Evolutionary conservation across 2,888 invertebrate species (phyloP), one percentile per base, ranked within the genome.

Genomic region (Polydrusus cervinus): DNA sequence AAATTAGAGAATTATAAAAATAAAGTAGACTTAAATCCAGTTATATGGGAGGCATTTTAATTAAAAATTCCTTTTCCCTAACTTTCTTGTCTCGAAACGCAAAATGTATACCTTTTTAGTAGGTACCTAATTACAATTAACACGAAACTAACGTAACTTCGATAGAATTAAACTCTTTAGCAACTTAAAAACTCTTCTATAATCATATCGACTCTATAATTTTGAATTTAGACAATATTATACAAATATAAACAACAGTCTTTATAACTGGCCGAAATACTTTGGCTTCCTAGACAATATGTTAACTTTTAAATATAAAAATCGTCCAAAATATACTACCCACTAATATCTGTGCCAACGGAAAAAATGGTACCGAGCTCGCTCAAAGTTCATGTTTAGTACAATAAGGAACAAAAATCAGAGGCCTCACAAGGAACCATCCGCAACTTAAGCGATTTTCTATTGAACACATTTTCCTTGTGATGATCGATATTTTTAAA

Each of bases 201-300:
- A 65, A 55, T 55, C 14, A 62, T 61, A 40, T 61, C 25, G 14
- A 47, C 45, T 30, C 38, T 40, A 53, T 30, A 73, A 68, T 74
- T 74, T 74, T 73, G 68, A 68, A 68, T 74, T 67, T 74, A 65
- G 55, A 66, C 66, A 62, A 62, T 45, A 51, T 25, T 34, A 34
- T 62, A 62, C 64, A 61, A 51, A 90, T 90, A 90, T 90, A 91
- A 90, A 89, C 89, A 90, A 91, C 91, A 91, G 91, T 91, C 91
- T 91, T 91, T 89, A 83, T 87, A 82, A 89, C 89, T 90, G 91
- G 91, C 91, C 91, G 89, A 91, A 91, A 45, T 53, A 90, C 89
- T 88, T 90, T 89, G 87, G 87, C 87, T 85, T 30, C 71, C 82
- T 84, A 82, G 80, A 84, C 38, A 25, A 57, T 53, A 60, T 57